phyloP scores from a whole-genome alignment of 2,888 invertebrate species.

The Mythimna vitellina region DNA sequence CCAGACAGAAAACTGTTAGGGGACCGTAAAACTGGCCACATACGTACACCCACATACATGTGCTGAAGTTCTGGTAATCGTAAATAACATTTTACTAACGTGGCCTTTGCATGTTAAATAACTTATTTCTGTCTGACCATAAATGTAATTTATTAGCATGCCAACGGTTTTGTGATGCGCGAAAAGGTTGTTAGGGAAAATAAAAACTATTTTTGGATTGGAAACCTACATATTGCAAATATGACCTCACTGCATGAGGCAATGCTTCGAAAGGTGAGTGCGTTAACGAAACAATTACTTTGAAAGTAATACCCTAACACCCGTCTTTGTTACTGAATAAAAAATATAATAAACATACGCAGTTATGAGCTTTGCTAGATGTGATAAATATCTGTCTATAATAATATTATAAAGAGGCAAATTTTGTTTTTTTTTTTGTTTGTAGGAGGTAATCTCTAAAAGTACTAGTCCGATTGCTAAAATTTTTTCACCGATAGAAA shows the following conservation, averaged over 20 bases:
- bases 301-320: neutral
- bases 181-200: constrained; percentile 9
- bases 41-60: neutral
- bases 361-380: neutral
- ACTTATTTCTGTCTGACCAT: constrained; percentile 26
- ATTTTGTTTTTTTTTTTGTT: no score
- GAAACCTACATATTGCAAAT: constrained; percentile 15
- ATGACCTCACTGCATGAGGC: constrained; percentile 52
- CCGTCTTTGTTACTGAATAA: constrained; percentile 1
- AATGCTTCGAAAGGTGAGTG: constrained; percentile 26
- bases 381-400: constrained; percentile 2
- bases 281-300: constrained; percentile 24
- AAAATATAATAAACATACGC: neutral
- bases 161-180: neutral
- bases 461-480: no score
- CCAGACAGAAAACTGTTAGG: constrained; percentile 37
- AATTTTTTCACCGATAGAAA: no score
- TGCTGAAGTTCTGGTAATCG: constrained; percentile 14
- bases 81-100: constrained; percentile 41
- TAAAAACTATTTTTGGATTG: constrained; percentile 10
- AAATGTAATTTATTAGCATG: constrained; percentile 22
- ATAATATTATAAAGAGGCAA: no score
- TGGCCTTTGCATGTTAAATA: constrained; percentile 35
- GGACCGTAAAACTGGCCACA: constrained; percentile 44
- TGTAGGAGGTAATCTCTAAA: no score